Base-by-base conservation (phyloP, 2,888 invertebrate species). In the Biston stratarius region DNA sequence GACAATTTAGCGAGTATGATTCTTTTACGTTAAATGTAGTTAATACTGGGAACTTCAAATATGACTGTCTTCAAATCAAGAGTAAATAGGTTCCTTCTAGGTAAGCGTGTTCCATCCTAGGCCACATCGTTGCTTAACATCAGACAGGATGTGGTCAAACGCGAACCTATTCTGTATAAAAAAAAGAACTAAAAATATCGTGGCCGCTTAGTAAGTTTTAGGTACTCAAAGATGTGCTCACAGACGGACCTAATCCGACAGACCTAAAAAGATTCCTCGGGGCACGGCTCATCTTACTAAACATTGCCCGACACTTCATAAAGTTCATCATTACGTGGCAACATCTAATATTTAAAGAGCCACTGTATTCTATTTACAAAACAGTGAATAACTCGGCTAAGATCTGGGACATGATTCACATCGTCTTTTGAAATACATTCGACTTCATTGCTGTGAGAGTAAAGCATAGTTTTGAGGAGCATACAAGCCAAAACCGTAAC, bases 311-410 rank as follows among this genome's bases (percentile, higher is more conserved):
- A n/a, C 67, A 60, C 59, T 56, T 64, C 56, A 59, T 59, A 55
- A 24, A 62, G 57, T 42, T 34, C 49, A 55, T 51, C 56, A 56
- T 68, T 56, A 64, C 60, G 56, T 52, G 47, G 67, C 56, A 55
- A 61, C 63, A 47, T 60, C 59, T 64, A 68, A 64, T 64, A 68
- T 68, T 68, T 64, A 52, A 59, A 68, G 60, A 63, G 63, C 63
- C 56, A 51, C 60, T 60, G 52, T 64, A 68, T 70, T 70, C 63
- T 72, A 69, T 72, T 72, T 74, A 69, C 67, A 64, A 61, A 58
- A 55, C 64, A 52, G 63, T 70, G 70, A 70, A 70, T 69, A 71
- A 70, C 58, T 45, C 61, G 55, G 53, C 64, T 74, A 65, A 72
- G 65, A 61, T 66, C 60, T 68, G 60, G 67, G 67, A 52, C 61